Evolutionary conservation across 1,140 invertebrate species (phyloP), one percentile per base, ranked within the genome.

Genomic region (Helicorthomorpha holstii): DNA sequence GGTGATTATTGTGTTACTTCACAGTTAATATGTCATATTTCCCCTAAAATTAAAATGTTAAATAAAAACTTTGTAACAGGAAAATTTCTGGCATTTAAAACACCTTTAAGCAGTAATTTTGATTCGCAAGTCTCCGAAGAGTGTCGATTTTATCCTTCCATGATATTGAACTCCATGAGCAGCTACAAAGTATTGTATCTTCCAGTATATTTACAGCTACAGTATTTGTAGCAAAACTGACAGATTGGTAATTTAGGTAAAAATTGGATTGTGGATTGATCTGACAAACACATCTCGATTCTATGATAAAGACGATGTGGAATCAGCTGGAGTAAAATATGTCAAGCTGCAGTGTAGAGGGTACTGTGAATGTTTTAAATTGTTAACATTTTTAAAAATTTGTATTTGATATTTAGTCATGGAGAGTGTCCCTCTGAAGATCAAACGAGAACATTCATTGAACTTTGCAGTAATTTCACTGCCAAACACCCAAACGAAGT

Each of bases 231-330:
- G n/a, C n/a, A n/a, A n/a, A n/a, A n/a, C n/a, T 53, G 38, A n/a
- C n/a, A n/a, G n/a, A 48, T 56, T 59, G 51, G 54, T 56, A 43
- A 68, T 72, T 49, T 59, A 87, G 82, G 63, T 80, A 12, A 91
- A 89, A 62, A 68, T 98, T 47, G 93, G 94, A 1, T 66, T 98
- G 19, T 92, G 94, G 86, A 85, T 98, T 54, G 92, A 98, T 69
- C 70, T 98, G 45, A 98, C 94, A 2, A 94, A 97, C 63, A 98
- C 95, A 2, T 77, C 71, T 52, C 73, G 94, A 51, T 98, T 94
- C 69, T 98, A 98, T 65, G 73, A 92, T 56, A 82, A 79, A 54
- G 63, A 71, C 21, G 78, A 81, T 50, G 72, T 98, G 7, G 83
- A 91, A 61, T 68, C 75, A 19, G 68, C 76, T 44, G 78, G 72